Evolutionary conservation across 2,113 vertebrate genomes (phyloP).

Genomic region (Paradisaea rubra): DNA sequence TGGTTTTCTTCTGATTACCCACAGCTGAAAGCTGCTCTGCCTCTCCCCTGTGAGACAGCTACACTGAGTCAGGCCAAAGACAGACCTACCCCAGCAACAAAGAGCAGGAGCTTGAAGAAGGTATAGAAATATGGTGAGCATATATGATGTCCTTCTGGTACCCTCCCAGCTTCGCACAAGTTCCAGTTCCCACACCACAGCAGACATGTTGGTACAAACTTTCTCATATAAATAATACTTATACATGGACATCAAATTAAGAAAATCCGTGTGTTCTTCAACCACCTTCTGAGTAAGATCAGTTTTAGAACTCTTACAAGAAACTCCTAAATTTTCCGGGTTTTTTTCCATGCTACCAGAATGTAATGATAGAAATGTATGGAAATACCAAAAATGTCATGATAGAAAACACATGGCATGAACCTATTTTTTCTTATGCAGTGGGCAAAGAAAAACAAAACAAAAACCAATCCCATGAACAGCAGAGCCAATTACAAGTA

Average conservation of each 20-base stretch:
- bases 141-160: accelerated
- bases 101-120: neutral
- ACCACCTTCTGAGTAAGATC: neutral
- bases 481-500: neutral
- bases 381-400: neutral
- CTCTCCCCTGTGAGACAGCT: neutral
- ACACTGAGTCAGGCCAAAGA: neutral
- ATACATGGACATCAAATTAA: neutral
- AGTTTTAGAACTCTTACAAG: neutral
- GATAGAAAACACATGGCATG: neutral
- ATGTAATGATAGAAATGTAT: neutral
- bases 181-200: neutral
- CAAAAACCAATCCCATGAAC: neutral
- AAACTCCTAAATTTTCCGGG: neutral
- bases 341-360: neutral
- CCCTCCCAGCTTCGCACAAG: neutral
- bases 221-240: neutral
- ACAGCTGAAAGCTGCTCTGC: neutral
- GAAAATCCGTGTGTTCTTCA: neutral
- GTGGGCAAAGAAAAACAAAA: neutral
- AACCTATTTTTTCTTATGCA: neutral
- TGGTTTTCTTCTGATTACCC: neutral
- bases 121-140: neutral
- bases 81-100: neutral
- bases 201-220: neutral